Evolutionary conservation across 2,797 vertebrate genomes (phyloP).

Genomic region (Sebastes taczanowskii): DNA sequence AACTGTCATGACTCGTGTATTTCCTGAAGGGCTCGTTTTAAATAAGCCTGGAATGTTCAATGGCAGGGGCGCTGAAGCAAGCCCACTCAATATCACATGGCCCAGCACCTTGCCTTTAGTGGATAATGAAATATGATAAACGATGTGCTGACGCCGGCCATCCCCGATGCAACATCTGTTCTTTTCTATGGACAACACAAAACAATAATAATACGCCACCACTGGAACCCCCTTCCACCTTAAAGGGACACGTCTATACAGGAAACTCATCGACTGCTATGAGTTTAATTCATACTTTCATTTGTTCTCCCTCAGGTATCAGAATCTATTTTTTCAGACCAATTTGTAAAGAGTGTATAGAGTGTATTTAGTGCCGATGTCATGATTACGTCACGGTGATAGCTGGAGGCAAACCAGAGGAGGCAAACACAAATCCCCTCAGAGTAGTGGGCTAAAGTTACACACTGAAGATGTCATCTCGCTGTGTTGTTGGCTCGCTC

Average conservation of each 20-base stretch:
- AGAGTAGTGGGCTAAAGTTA: too few relatives aligned
- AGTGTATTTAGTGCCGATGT: background rate
- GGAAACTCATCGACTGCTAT: conserved; percentile 6
- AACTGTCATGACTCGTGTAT: conserved; percentile 72
- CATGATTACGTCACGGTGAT: background rate
- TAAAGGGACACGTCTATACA: background rate
- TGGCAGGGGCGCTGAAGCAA: conserved; percentile 66
- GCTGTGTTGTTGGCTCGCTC: background rate
- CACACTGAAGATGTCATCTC: accelerated
- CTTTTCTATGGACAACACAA: conserved; percentile 21
- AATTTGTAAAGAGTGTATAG: background rate
- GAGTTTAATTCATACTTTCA: conserved; percentile 7
- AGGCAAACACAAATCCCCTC: too few relatives aligned
- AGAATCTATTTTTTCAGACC: background rate
- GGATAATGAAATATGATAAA: conserved; percentile 70
- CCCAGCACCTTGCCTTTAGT: conserved; percentile 64
- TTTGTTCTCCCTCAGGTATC: conserved; percentile 1
- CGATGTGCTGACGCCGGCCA: conserved; percentile 9
- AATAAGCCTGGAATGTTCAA: conserved; percentile 74
- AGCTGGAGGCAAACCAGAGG: background rate
- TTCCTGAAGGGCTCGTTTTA: conserved; percentile 76
- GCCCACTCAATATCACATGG: conserved; percentile 71
- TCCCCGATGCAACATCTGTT: conserved; percentile 37
- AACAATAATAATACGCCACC: background rate
- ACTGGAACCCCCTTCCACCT: background rate